phyloP scores from a whole-genome alignment of 2,797 vertebrate species.

The Lycodopsis pacificus region DNA sequence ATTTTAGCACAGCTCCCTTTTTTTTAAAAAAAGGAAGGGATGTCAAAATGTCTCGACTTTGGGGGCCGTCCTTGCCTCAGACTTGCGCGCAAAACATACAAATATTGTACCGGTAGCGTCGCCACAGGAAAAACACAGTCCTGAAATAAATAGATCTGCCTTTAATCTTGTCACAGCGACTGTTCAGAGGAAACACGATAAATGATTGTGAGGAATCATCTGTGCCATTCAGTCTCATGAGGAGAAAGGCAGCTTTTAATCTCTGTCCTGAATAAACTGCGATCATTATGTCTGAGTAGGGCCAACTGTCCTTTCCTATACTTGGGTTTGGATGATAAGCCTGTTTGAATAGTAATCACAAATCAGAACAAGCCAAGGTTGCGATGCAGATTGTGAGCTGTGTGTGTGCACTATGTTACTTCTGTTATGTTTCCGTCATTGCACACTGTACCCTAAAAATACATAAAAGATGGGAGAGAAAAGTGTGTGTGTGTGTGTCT shows the following conservation, averaged over 20 bases:
- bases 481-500: background rate
- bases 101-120: constrained; percentile 42
- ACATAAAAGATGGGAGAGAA: background rate
- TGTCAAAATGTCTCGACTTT: constrained; percentile 56
- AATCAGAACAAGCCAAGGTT: constrained; percentile 73
- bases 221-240: constrained; percentile 64
- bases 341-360: constrained; percentile 68
- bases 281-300: constrained; percentile 63
- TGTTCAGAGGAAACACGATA: constrained; percentile 54
- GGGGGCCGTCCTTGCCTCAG: constrained; percentile 32
- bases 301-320: constrained; percentile 61
- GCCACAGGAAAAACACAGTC: constrained; percentile 32
- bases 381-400: constrained; percentile 44
- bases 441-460: background rate
- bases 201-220: constrained; percentile 69
- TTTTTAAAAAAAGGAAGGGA: constrained; percentile 20
- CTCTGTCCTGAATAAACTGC: constrained; percentile 70
- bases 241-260: constrained; percentile 70
- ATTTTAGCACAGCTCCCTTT: constrained; percentile 49
- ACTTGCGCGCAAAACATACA: constrained; percentile 39
- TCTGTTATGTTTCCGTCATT: constrained; percentile 1
- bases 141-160: constrained; percentile 60
- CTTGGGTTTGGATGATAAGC: constrained; percentile 63
- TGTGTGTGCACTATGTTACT: background rate
- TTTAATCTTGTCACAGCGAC: constrained; percentile 69